Percentiles rank a stretch among this genome's conserved stretches.
Conservation (phyloP, 2,888 invertebrate genomes). For the Monopis laevigella region DNA sequence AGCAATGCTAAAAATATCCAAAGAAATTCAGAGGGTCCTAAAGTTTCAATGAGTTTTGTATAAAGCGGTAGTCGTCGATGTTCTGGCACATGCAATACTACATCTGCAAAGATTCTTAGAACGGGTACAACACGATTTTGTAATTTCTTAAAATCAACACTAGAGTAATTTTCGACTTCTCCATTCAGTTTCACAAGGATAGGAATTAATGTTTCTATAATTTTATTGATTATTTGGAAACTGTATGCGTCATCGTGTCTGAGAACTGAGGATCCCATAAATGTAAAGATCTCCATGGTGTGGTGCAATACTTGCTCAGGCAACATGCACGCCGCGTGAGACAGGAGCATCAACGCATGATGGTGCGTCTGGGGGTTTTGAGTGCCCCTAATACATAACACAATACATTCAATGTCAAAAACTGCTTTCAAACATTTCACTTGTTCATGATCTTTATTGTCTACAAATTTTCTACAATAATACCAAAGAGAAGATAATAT, state of each 20-base stretch:
- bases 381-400: conserved; percentile 89
- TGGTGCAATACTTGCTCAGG: conserved; percentile 90
- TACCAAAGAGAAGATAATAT: conserved; percentile 80
- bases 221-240: conserved; percentile 90
- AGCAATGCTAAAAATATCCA: conserved; percentile 77
- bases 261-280: conserved; percentile 94
- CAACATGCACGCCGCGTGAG: conserved; percentile 79
- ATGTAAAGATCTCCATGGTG: conserved; percentile 97
- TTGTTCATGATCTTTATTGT: conserved; percentile 42
- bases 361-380: conserved; percentile 96
- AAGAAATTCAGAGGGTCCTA: conserved; percentile 72
- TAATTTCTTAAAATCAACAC: conserved; percentile 43
- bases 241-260: conserved; percentile 95
- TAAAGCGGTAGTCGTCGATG: conserved; percentile 88
- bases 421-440: conserved; percentile 55
- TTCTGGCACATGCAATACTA: conserved; percentile 90
- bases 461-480: conserved; percentile 70
- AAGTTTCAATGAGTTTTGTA: conserved; percentile 77
- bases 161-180: conserved; percentile 38
- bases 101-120: conserved; percentile 89
- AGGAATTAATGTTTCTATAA: conserved; percentile 90
- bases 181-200: conserved; percentile 72
- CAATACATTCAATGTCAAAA: conserved; percentile 79
- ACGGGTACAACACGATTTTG: conserved; percentile 70
- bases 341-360: conserved; percentile 86